Evolutionary conservation across 2,888 invertebrate genomes (phyloP), one percentile per base, ranked within the genome.

Genomic region (Agrypnus murinus): DNA sequence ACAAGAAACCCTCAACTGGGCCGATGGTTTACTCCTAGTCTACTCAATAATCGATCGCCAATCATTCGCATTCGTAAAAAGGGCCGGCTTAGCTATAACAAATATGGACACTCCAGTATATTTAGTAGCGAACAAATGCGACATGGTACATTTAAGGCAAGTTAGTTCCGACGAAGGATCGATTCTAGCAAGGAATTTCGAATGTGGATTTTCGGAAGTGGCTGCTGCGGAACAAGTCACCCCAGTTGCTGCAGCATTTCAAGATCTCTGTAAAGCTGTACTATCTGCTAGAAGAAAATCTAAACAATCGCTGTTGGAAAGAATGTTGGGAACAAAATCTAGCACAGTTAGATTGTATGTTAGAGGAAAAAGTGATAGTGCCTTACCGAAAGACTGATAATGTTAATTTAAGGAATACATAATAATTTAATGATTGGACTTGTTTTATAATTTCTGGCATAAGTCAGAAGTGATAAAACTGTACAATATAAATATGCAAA

Each of bases 121-220:
- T n/a, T 88, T 96, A n/a, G 93, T 95, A 32, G 96, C 93, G 43
- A 96, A 96, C 82, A 96, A 96, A 86, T 93, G 92, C 17, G 96
- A 96, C 81, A 94, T 96, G 94, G 93, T 95, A 73, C 96, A 96
- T 85, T 86, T 96, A 76, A 88, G 96, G 78, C 95, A 95, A 89
- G 95, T 96, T 63, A 94, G 93, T 81, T 89, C 90, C 2, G 96
- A 96, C 80, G 96, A 96, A 86, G 96, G 95, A 34, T 95, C 95
- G 83, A 94, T 93, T 77, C 86, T 96, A 59, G 95, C 95, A 8
- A 93, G 95, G 83, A 95, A 95, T 83, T 93, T 94, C 81, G 95
- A 96, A 81, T 95, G 95, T 84, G 92, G 91, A 81, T 96, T 96
- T 85, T 91, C 92, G 40, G 96, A 96, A 86, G 93, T 96, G 9